These are phyloP conservation scores for Sarcophaga peregrina DNA, from an alignment of 1,140 invertebrate genomes.

Conservation along the genomic window DNA sequence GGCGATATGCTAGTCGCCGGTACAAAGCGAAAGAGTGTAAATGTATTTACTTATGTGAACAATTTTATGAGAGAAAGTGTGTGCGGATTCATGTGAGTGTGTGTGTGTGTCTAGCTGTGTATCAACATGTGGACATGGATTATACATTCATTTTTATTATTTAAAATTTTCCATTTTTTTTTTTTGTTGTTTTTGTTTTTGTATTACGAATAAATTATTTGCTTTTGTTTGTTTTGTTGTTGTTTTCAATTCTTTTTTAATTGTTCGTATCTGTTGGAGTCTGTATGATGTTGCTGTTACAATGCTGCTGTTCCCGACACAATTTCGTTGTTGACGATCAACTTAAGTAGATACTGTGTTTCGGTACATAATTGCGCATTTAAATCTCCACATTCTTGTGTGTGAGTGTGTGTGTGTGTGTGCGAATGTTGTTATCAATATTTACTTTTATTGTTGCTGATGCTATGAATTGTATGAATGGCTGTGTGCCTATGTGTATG, in stretches of 20 bases:
- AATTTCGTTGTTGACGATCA: slow-evolving; percentile 38
- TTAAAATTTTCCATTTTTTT: neutral
- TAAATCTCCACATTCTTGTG: neutral
- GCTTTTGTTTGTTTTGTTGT: slow-evolving; percentile 1
- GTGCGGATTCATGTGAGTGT: no score
- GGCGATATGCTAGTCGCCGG: no score
- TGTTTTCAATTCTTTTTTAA: neutral
- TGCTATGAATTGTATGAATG: neutral
- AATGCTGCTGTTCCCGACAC: slow-evolving; percentile 8
- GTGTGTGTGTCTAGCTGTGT: neutral
- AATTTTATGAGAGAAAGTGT: neutral
- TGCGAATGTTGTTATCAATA: neutral
- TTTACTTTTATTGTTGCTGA: slow-evolving; percentile 5
- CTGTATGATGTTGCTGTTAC: neutral
- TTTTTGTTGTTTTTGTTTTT: neutral
- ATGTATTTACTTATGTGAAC: neutral
- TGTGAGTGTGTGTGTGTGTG: no score
- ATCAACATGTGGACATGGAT: slow-evolving; percentile 20
- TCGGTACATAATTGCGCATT: slow-evolving; percentile 38
- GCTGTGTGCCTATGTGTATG: no score
- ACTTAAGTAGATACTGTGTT: slow-evolving; percentile 34
- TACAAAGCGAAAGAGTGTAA: neutral
- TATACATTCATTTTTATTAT: slow-evolving; percentile 26
- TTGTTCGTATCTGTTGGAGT: slow-evolving; percentile 14
- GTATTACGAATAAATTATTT: slow-evolving; percentile 6